Base-by-base conservation (phyloP, 30 jellyfish, hydroid and myxozoan genomes). In the Turritopsis rubra region DNA sequence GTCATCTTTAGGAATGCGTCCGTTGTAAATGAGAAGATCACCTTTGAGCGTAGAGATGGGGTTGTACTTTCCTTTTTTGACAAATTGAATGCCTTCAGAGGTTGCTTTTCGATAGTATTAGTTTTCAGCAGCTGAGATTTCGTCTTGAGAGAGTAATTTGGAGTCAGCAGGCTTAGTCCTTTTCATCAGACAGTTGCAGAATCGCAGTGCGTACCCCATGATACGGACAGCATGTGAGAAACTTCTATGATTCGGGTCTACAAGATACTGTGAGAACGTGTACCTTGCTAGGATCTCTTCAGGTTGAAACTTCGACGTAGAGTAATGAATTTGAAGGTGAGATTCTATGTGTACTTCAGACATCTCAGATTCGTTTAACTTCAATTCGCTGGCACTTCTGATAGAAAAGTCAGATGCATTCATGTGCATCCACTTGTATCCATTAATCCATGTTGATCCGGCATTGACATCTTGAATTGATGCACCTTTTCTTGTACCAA, bases 401-500 rank as follows among this genome's bases (percentile, higher is more conserved):
- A 77, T 79, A 29, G 85, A n/a, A 8, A 77, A 77, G 26, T 77
- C 29, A 77, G 85, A 77, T 30, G 72, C 8, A 66, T 66, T 18
- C 17, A 1, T 18, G 0, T 27, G 17, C 77, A 68, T 68, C 77
- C 77, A 68, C n/a, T 1, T 27, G 29, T 0, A 77, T 29, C 85
- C 85, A 31, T 77, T 77, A 20, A 77, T 77, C 85, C 85, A 1
- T 25, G 73, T 1, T 29, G 85, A 77, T 28, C n/a, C 16, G 23
- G 26, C 73, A 26, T 0, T 20, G 23, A 77, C 29, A 25, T 77
- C 85, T 52, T 77, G 0, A 79, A 77, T 25, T 21, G 85, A 24
- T 77, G 85, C 85, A 17, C 85, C 85, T 18, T 29, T 52, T 52
- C 85, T 77, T 21, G 85, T 77, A 20, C 85, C 85, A 52, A 77